phyloP scores from a whole-genome alignment of 2,888 invertebrate genomes.

The Perizoma flavofasciatum region DNA sequence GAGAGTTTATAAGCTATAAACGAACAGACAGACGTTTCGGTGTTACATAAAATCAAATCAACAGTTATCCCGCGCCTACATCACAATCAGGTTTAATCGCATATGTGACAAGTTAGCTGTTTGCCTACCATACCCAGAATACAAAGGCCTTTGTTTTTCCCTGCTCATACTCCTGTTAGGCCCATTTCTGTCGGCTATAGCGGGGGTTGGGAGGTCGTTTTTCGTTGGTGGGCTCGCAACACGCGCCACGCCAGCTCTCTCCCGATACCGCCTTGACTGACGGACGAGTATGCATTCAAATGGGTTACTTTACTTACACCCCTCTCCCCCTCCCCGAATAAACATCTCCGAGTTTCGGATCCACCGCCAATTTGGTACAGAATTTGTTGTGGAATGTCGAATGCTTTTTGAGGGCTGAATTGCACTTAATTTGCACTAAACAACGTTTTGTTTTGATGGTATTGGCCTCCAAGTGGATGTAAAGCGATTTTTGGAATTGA shows the following conservation, averaged over 20 bases:
- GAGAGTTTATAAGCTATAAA: constrained; percentile 82
- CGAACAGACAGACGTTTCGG: constrained; percentile 81
- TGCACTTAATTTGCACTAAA: constrained; percentile 82
- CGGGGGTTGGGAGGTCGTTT: constrained; percentile 50
- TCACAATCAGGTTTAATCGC: constrained; percentile 83
- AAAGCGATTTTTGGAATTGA: constrained; percentile 45
- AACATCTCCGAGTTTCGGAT: constrained; percentile 70
- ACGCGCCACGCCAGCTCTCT: constrained; percentile 68
- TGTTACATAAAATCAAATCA: constrained; percentile 83
- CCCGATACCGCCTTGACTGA: constrained; percentile 87
- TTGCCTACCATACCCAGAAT: constrained; percentile 63
- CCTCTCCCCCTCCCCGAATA: constrained; percentile 66
- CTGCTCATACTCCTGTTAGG: constrained; percentile 28
- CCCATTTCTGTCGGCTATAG: constrained; percentile 9
- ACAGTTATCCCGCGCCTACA: constrained; percentile 83
- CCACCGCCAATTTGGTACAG: constrained; percentile 77
- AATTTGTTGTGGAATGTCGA: constrained; percentile 81
- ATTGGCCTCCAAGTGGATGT: constrained; percentile 48
- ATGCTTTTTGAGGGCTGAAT: constrained; percentile 80
- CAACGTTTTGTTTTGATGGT: constrained; percentile 69
- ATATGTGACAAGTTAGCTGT: constrained; percentile 81
- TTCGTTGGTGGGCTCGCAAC: constrained; percentile 56
- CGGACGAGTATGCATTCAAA: constrained; percentile 90
- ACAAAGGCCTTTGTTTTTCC: constrained; percentile 45
- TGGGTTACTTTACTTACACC: constrained; percentile 87